phyloP scores from a whole-genome alignment of 2,797 vertebrate species.

The Fratercula arctica region DNA sequence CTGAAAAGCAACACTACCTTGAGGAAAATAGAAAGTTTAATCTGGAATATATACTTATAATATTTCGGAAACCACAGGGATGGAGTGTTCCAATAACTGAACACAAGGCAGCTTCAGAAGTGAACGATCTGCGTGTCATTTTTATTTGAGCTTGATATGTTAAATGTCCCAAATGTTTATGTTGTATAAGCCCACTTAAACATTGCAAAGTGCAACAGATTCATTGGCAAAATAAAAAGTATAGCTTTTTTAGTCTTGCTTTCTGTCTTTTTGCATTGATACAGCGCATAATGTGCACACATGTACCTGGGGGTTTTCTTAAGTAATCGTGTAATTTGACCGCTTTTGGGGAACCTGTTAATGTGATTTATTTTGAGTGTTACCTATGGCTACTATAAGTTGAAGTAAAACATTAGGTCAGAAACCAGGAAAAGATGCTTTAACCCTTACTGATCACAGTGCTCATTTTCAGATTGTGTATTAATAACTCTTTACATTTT shows the following conservation, averaged over 20 bases:
- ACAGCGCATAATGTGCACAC: constrained; percentile 53
- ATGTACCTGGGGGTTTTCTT: constrained; percentile 34
- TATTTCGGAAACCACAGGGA: constrained; percentile 85
- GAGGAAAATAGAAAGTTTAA: constrained; percentile 81
- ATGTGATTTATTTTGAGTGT: constrained; percentile 66
- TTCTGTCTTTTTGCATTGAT: constrained; percentile 69
- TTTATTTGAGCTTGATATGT: constrained; percentile 83
- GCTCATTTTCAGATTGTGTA: background rate
- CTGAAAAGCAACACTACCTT: constrained; percentile 82
- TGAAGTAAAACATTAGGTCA: constrained; percentile 31
- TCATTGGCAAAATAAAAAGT: constrained; percentile 70
- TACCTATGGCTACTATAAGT: constrained; percentile 39
- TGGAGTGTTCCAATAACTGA: constrained; percentile 86
- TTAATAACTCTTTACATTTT: background rate
- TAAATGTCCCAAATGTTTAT: constrained; percentile 81
- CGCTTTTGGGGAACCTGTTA: constrained; percentile 67
- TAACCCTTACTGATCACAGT: constrained; percentile 10
- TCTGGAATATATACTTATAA: constrained; percentile 86
- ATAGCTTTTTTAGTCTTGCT: constrained; percentile 9
- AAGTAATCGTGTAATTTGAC: constrained; percentile 67
- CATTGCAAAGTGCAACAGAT: constrained; percentile 76
- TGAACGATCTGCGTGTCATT: constrained; percentile 79
- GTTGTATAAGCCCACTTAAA: constrained; percentile 78
- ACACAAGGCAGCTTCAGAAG: constrained; percentile 88
- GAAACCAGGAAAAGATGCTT: constrained; percentile 48